A percentile compares a stretch with the other conserved stretches of the same genome.
These are phyloP conservation scores for Tapera naevia DNA, from an alignment of 2,797 vertebrate genomes.

Conservation along the genomic window DNA sequence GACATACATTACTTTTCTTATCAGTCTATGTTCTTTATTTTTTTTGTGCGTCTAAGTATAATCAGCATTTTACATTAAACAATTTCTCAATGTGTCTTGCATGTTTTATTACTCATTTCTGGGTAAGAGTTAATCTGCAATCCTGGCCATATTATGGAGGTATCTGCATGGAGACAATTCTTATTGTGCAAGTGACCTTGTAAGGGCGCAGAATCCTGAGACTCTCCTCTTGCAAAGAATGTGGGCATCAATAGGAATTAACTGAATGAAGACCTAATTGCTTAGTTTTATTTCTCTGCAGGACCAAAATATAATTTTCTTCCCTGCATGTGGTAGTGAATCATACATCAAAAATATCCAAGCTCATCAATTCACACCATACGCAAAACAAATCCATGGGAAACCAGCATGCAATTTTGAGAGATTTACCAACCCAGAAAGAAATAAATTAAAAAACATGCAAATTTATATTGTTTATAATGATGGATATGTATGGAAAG, in stretches of 20 bases:
- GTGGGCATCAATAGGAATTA: background rate
- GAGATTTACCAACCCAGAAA: background rate
- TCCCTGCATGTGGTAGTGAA: conserved; percentile 63
- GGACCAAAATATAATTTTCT: conserved; percentile 65
- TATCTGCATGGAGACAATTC: background rate
- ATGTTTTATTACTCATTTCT: background rate
- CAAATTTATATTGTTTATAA: background rate
- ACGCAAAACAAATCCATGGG: conserved; percentile 49
- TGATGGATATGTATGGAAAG: background rate
- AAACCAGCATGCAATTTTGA: conserved; percentile 27
- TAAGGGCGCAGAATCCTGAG: background rate
- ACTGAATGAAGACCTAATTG: conserved; percentile 33
- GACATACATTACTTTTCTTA: background rate
- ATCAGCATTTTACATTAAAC: background rate
- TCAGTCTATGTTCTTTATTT: background rate
- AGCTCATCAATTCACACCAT: conserved; percentile 46
- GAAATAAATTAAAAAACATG: background rate
- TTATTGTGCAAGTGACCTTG: background rate
- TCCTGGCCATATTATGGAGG: background rate
- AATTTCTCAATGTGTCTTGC: background rate
- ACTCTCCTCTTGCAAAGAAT: background rate
- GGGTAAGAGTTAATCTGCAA: background rate
- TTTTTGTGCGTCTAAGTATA: background rate
- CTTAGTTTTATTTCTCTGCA: conserved; percentile 49
- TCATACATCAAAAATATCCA: conserved; percentile 69